phyloP scores from a whole-genome alignment of 2,888 invertebrate species.

The Podabrus alpinus region DNA sequence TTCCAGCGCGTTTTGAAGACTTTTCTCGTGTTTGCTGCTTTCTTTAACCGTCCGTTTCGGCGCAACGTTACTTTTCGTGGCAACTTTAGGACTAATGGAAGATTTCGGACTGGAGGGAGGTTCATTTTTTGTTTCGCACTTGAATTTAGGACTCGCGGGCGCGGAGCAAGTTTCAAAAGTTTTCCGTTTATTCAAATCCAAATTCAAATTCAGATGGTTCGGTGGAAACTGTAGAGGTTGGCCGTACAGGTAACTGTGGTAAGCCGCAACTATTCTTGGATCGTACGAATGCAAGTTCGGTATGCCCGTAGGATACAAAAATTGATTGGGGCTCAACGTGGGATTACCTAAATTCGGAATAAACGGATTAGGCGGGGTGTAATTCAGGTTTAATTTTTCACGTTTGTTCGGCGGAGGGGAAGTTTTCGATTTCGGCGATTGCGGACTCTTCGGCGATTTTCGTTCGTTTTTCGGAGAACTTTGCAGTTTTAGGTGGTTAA shows the following conservation, averaged over 20 bases:
- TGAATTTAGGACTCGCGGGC: slow-evolving; percentile 29
- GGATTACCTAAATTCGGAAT: slow-evolving; percentile 53
- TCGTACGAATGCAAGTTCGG: slow-evolving; percentile 52
- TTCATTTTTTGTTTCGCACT: slow-evolving; percentile 10
- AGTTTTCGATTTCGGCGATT: slow-evolving; percentile 46
- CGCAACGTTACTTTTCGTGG: neutral
- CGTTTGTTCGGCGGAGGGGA: slow-evolving; percentile 37
- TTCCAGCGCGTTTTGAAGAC: slow-evolving; percentile 50
- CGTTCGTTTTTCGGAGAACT: slow-evolving; percentile 48
- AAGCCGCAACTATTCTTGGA: slow-evolving; percentile 52
- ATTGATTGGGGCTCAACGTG: slow-evolving; percentile 52
- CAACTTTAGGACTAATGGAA: neutral
- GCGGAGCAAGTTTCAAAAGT: slow-evolving; percentile 40
- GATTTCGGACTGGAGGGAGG: slow-evolving; percentile 12
- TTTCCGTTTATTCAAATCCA: slow-evolving; percentile 40
- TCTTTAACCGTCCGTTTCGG: slow-evolving; percentile 36
- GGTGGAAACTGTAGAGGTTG: slow-evolving; percentile 43
- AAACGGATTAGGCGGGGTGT: slow-evolving; percentile 55
- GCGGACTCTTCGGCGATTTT: slow-evolving; percentile 51
- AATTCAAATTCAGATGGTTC: slow-evolving; percentile 36
- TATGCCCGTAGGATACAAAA: slow-evolving; percentile 47
- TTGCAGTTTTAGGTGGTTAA: slow-evolving; percentile 53
- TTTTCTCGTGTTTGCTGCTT: slow-evolving; percentile 46
- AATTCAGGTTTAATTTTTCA: slow-evolving; percentile 49
- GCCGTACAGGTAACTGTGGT: slow-evolving; percentile 48